Conservation (phyloP, 1,140 invertebrate genomes). For the Conopomorpha cramerella region DNA sequence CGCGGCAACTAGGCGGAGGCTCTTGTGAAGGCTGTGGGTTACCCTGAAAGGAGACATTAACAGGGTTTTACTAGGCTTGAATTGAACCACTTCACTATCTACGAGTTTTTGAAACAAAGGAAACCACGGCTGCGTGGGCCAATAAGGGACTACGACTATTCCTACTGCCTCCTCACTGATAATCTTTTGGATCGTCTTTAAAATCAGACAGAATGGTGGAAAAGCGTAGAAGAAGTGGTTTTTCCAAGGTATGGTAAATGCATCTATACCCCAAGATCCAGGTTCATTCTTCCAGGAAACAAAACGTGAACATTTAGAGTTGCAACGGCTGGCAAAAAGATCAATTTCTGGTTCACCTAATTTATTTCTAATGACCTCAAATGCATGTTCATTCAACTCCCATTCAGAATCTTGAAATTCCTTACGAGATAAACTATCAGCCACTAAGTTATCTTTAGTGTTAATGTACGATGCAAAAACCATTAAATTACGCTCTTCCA, state of each 20-base stretch:
- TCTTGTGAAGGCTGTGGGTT: conserved; percentile 1
- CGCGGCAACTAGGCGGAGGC: conserved; percentile 3
- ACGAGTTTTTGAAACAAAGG: conserved; percentile 8
- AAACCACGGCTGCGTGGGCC: conserved; percentile 21
- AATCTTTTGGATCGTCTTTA: conserved; percentile 15
- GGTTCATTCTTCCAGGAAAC: conserved; percentile 18
- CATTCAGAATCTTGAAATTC: conserved; percentile 15
- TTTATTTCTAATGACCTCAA: not conserved
- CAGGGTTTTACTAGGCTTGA: not conserved
- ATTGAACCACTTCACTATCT: not conserved
- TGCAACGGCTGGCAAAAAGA: conserved; percentile 15
- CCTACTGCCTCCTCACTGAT: conserved; percentile 14
- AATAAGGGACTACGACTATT: conserved; percentile 18
- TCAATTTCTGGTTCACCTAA: conserved; percentile 11
- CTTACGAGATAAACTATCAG: conserved; percentile 15
- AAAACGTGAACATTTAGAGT: conserved; percentile 14
- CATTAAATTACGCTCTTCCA: conserved; percentile 9
- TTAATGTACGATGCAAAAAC: conserved; percentile 16
- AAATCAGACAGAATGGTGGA: conserved; percentile 14
- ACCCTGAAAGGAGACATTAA: conserved; percentile 3
- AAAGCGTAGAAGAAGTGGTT: conserved; percentile 17
- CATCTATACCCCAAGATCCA: conserved; percentile 11
- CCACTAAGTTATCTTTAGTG: conserved; percentile 9
- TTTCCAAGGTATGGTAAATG: conserved; percentile 17
- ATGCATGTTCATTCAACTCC: conserved; percentile 2